Evolutionary conservation across 1,140 invertebrate genomes (phyloP).

Genomic region (Notospermus geniculatus): DNA sequence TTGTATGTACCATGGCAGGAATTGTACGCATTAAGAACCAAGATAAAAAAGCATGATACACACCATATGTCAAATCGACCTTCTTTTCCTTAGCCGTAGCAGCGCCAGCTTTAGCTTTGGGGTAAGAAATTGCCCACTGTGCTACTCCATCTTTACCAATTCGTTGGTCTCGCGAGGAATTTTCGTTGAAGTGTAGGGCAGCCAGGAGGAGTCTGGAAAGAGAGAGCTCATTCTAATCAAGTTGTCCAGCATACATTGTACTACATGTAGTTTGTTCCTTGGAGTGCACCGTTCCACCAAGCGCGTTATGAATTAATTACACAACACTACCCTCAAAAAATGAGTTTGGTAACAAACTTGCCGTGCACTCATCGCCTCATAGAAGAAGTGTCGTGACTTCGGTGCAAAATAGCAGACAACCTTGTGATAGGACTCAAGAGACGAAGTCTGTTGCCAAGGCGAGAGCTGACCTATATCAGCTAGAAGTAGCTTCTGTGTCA

Average conservation of each 20-base stretch:
- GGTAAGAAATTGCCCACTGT: not conserved
- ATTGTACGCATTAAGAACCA: not conserved
- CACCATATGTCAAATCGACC: not conserved
- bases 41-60: not conserved
- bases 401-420: constrained; percentile 5
- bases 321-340: too few relatives aligned
- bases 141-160: not conserved
- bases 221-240: not conserved
- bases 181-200: constrained; percentile 6
- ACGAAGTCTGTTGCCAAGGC: not conserved
- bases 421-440: constrained; percentile 6
- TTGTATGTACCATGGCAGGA: not conserved
- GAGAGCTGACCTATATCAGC: not conserved
- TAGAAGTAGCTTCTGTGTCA: not conserved
- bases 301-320: too few relatives aligned
- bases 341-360: not conserved
- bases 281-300: too few relatives aligned
- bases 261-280: too few relatives aligned
- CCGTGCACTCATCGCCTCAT: constrained; percentile 2
- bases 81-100: not conserved
- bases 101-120: constrained; percentile 2
- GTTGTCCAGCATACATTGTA: not conserved
- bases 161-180: not conserved
- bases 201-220: constrained; percentile 1
- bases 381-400: constrained; percentile 6